Evolutionary conservation across 2,797 vertebrate species (phyloP).

Genomic region (Alcedo atthis): DNA sequence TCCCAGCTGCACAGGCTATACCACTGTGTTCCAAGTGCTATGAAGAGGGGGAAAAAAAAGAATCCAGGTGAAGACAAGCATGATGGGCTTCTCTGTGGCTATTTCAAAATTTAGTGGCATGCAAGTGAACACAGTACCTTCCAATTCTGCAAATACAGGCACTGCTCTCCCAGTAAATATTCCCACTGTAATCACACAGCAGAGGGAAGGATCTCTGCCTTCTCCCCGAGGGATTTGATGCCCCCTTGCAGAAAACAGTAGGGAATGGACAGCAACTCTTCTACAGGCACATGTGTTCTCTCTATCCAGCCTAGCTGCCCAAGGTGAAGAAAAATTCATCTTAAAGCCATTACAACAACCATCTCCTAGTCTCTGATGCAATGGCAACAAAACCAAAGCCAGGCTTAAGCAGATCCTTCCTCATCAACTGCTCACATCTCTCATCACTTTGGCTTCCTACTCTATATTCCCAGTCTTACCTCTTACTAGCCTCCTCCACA

Average conservation of each 20-base stretch:
- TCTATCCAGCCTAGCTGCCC: not conserved
- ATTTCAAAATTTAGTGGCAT: not conserved
- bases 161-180: not conserved
- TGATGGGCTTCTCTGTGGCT: not conserved
- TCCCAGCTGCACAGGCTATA: not conserved
- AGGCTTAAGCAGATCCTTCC: not conserved
- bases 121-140: not conserved
- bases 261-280: not conserved
- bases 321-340: not conserved
- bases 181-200: not conserved
- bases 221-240: not conserved
- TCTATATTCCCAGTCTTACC: not conserved
- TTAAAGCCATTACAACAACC: not conserved
- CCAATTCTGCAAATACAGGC: not conserved
- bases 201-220: not conserved
- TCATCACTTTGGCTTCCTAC: not conserved
- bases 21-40: not conserved
- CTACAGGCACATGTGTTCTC: not conserved
- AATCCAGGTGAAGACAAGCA: not conserved
- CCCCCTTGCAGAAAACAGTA: not conserved
- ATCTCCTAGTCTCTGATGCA: not conserved
- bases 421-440: not conserved
- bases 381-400: not conserved
- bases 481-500: not conserved
- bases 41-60: not conserved